Evolutionary conservation across 2,113 vertebrate species (phyloP), one percentile per base, ranked within the genome.

Genomic region (Diadophis punctatus): DNA sequence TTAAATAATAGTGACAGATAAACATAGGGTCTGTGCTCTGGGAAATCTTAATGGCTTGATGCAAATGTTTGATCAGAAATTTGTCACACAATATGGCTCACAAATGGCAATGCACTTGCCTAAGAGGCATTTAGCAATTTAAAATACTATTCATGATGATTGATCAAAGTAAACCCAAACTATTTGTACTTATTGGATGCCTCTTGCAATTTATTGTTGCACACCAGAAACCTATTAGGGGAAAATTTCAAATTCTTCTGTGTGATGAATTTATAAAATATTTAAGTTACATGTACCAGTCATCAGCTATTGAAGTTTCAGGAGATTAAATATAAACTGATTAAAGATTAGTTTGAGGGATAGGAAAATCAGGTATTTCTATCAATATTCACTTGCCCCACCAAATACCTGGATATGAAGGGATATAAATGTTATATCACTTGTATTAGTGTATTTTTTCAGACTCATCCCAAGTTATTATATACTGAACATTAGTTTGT

Each of bases 331-430:
- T 22, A 91, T 80, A 1, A 86, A 93, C 86, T 90, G 94, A 95
- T 88, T 90, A 55, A 48, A 94, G 95, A 94, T 91, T 90, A 86
- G 91, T 88, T 94, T 85, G 92, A 53, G 84, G 58, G 86, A 74
- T 85, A 27, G 25, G 10, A 94, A 48, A 55, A 60, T 1, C 49
- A 93, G 95, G 25, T 43, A 90, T 93, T 84, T 87, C 94, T 95
- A 88, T 90, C 22, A 93, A 74, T 91, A 89, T 90, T 94, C 91
- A 89, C 43, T 93, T 94, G 90, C 85, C 49, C 74, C 91, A n/a
- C 16, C 95, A 96, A 96, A 87, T 95, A 94, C 8, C 16, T 43
- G 34, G 12, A 68, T n/a, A 68, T 80, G 74, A 39, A 80, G 7
- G 68, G 18, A 80, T 80, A 22, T 39, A 80, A 80, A 80, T 80